These are phyloP conservation scores for Ianthella basta DNA, from an alignment of 37 sponge, comb jelly and placozoan species.

Conservation along the genomic window DNA sequence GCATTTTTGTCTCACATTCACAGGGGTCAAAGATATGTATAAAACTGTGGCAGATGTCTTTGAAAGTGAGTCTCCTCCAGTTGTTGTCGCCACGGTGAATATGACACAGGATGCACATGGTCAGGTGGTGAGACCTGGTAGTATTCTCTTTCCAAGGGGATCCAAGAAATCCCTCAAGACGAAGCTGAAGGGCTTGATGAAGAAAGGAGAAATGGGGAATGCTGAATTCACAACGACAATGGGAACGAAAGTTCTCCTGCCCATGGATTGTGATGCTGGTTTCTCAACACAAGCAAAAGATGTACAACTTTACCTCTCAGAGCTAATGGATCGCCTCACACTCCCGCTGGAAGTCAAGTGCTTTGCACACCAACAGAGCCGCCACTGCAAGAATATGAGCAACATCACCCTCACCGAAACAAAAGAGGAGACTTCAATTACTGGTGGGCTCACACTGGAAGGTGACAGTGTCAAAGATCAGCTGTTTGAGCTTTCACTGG, in stretches of 20 bases:
- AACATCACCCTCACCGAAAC: not conserved
- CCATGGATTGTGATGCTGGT: not conserved
- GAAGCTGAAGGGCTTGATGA: not conserved
- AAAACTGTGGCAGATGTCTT: not conserved
- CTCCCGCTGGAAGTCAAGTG: not conserved
- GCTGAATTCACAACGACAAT: not conserved
- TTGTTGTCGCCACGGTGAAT: not conserved
- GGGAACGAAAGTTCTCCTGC: not conserved
- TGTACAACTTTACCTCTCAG: not conserved
- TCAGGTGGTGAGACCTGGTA: not conserved
- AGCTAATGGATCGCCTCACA: too few species aligned
- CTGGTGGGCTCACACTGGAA: constrained; percentile 15
- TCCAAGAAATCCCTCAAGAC: not conserved
- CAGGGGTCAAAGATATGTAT: not conserved
- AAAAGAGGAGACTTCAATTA: not conserved
- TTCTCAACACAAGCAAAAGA: constrained; percentile 1
- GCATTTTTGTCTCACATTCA: too few species aligned
- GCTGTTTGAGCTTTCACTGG: constrained; percentile 9
- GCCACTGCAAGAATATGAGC: not conserved
- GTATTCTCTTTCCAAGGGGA: not conserved
- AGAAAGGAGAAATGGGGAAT: not conserved
- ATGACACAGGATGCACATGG: not conserved
- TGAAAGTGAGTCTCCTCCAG: not conserved
- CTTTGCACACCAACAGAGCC: not conserved
- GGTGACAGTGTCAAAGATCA: not conserved